Percentiles rank a stretch among this genome's conserved stretches.
phyloP scores from a whole-genome alignment of 2,888 invertebrate genomes.

The Colostygia pectinataria region DNA sequence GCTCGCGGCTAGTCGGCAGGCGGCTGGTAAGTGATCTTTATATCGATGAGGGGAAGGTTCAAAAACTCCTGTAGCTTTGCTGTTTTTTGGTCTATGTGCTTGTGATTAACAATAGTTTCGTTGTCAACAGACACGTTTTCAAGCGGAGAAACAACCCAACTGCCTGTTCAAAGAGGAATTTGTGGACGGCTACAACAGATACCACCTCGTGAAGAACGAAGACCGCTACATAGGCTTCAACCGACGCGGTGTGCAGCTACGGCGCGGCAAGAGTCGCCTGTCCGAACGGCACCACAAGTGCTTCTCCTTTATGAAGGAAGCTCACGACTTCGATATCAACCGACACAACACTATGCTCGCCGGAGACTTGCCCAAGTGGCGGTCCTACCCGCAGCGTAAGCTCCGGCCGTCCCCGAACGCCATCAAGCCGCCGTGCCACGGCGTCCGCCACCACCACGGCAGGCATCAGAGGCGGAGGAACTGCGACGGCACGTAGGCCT shows the following conservation, averaged over 20 bases:
- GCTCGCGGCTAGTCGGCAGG: conserved; percentile 88
- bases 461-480: conserved; percentile 73
- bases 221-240: conserved; percentile 86
- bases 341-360: conserved; percentile 84
- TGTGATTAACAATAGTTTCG: conserved; percentile 1
- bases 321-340: conserved; percentile 84
- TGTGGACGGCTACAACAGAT: conserved; percentile 85
- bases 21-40: conserved; percentile 74
- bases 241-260: conserved; percentile 82
- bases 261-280: conserved; percentile 66
- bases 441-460: conserved; percentile 74
- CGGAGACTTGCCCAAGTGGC: conserved; percentile 70
- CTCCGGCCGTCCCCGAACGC: conserved; percentile 66
- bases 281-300: conserved; percentile 79
- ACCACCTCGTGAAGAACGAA: conserved; percentile 83
- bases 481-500: conserved; percentile 75
- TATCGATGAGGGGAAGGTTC: background rate
- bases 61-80: background rate
- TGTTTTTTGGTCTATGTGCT: background rate
- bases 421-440: conserved; percentile 68
- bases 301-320: conserved; percentile 85
- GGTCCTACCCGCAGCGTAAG: conserved; percentile 67
- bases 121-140: conserved; percentile 74
- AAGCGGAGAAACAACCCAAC: conserved; percentile 83
- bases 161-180: conserved; percentile 86